Evolutionary conservation across 2,113 vertebrate genomes (phyloP), one percentile per base, ranked within the genome.

Genomic region (Carassius carassius): DNA sequence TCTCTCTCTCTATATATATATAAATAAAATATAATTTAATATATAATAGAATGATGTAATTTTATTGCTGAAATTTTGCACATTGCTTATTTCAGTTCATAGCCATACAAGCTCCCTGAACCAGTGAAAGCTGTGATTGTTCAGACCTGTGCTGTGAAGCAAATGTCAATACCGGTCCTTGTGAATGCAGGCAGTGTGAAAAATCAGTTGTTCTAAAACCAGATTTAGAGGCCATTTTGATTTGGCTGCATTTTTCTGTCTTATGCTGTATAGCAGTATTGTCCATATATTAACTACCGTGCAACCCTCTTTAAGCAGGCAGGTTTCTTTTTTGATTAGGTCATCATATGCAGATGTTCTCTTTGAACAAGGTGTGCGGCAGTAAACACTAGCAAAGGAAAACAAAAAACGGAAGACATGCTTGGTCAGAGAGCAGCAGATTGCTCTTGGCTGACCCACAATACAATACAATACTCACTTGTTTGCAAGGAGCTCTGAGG

Each of bases 401-500:
- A 78, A 78, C 56, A 78, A 37, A 12, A 78, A 78, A n/a, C 19
- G 3, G n/a, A n/a, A 67, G 79, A 81, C 51, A 54, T 70, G 25
- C 79, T 81, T 51, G 29, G 79, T 47, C 25, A 54, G 25, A 70
- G 79, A 69, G 29, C 44, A 70, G 25, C 23, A 49, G 44, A n/a
- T 70, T 81, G 44, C 25, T 32, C 49, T 32, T 51, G 13, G 3
- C 16, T 74, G 51, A 73, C 67, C 77, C 77, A 73, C 67, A 74
- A 73, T 80, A 44, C 29, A 29, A 29, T 3, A 32, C 77, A 79
- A 47, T 51, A 32, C 51, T 9, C 58, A 32, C 23, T 65, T 58
- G 85, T 75, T 78, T 83, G 44, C 82, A 56, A 62, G 37, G 56
- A 54, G 63, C 69, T 69, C 63, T 41, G 82, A 77, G 25, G 29